These are phyloP conservation scores for Epizoanthus rinbou DNA, from an alignment of 92 coral and sea anemone genomes.

Conservation along the genomic window DNA sequence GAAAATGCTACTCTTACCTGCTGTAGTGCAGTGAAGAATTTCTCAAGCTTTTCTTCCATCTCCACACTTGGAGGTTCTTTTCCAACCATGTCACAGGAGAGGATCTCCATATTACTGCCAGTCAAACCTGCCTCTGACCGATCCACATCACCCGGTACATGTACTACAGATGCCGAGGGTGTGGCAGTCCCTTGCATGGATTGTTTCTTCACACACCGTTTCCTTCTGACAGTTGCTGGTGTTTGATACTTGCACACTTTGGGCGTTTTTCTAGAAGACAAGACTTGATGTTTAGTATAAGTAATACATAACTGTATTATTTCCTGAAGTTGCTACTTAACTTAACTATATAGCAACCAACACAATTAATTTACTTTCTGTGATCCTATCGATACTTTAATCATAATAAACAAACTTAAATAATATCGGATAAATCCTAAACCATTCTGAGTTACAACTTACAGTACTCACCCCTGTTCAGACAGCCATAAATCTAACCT, in stretches of 20 bases:
- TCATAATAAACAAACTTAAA: too few species aligned
- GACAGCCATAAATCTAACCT: conserved; percentile 72
- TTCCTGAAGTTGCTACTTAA: neutral
- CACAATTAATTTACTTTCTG: neutral
- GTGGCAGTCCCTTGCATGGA: conserved; percentile 8
- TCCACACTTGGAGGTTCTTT: conserved; percentile 30
- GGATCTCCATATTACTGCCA: neutral
- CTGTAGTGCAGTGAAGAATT: conserved; percentile 50
- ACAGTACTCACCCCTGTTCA: conserved; percentile 77
- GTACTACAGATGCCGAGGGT: conserved; percentile 11
- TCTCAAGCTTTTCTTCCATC: conserved; percentile 49
- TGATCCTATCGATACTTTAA: too few species aligned
- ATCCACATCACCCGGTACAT: neutral
- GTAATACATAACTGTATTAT: too few species aligned
- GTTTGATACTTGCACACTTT: conserved; percentile 39
- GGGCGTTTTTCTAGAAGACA: conserved; percentile 52
- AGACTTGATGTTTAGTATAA: neutral
- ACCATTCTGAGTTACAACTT: neutral
- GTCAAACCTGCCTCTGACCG: neutral
- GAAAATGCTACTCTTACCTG: conserved; percentile 22
- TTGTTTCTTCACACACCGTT: neutral
- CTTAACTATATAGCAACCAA: neutral
- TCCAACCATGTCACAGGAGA: conserved; percentile 40
- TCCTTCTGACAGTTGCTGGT: conserved; percentile 39
- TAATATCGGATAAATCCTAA: neutral